phyloP scores from a whole-genome alignment of 2,797 vertebrate genomes.

The Fundulus diaphanus region DNA sequence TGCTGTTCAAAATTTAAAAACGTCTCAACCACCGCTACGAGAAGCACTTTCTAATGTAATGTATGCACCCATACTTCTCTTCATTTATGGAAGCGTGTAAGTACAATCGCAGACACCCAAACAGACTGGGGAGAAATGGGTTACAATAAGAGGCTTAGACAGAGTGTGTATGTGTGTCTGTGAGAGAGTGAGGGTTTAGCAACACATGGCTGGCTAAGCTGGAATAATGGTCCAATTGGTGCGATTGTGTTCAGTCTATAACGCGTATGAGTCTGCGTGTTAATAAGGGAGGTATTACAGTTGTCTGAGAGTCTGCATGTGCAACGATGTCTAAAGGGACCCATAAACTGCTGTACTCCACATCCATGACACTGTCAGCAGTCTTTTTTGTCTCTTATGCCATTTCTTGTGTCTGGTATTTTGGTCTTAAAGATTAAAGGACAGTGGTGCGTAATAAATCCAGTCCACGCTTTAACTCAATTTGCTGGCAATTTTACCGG shows the following conservation, averaged over 20 bases:
- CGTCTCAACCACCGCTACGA: not conserved
- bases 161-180: constrained; percentile 29
- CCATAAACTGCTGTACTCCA: constrained; percentile 23
- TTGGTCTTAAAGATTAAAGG: constrained; percentile 8
- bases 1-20: not conserved
- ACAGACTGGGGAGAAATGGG: constrained; percentile 62
- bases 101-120: constrained; percentile 59
- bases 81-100: constrained; percentile 34
- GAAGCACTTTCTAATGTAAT: constrained; percentile 16
- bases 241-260: constrained; percentile 21
- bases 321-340: constrained; percentile 39
- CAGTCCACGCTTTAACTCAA: not conserved
- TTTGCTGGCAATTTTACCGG: not conserved
- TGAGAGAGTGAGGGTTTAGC: constrained; percentile 38
- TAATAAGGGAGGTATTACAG: constrained; percentile 73
- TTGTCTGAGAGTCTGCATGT: constrained; percentile 12
- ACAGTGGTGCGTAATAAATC: not conserved
- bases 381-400: constrained; percentile 1
- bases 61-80: constrained; percentile 26
- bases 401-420: not conserved
- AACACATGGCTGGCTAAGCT: constrained; percentile 53
- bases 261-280: constrained; percentile 42
- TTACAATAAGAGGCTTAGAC: constrained; percentile 71
- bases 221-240: constrained; percentile 62
- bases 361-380: constrained; percentile 34